Conservation (phyloP, 2,797 vertebrate species). For the Enoplosus armatus region DNA sequence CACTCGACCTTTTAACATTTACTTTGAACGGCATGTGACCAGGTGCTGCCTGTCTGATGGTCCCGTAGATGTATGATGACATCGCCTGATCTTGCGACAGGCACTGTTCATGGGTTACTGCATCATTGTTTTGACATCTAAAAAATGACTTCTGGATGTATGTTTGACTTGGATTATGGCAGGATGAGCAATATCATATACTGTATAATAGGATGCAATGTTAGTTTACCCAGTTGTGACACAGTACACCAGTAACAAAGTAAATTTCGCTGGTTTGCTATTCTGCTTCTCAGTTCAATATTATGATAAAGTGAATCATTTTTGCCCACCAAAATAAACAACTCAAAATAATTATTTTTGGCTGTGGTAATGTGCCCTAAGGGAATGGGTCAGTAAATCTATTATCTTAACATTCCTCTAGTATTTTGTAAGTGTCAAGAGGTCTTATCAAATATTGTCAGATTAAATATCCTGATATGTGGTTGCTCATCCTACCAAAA, state of each 20-base stretch:
- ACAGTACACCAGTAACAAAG: background rate
- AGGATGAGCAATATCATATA: background rate
- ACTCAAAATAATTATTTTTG: background rate
- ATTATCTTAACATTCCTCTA: background rate
- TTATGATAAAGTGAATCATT: background rate
- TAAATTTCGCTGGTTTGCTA: background rate
- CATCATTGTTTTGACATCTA: conserved; percentile 50
- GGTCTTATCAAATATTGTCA: background rate
- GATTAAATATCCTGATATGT: background rate
- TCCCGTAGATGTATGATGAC: conserved; percentile 28
- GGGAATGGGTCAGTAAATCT: background rate
- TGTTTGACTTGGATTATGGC: background rate
- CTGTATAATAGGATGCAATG: background rate
- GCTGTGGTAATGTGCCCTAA: background rate
- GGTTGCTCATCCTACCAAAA: background rate
- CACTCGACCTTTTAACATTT: conserved; percentile 55
- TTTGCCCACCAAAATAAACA: background rate
- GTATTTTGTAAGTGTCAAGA: background rate
- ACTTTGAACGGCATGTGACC: conserved; percentile 30
- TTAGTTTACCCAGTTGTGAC: background rate
- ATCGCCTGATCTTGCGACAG: background rate
- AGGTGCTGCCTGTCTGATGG: conserved; percentile 48
- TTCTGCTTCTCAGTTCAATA: background rate
- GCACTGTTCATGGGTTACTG: conserved; percentile 45
- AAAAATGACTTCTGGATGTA: background rate